Base-by-base conservation (phyloP, 64 coral and sea anemone species). In the Porites lutea region DNA sequence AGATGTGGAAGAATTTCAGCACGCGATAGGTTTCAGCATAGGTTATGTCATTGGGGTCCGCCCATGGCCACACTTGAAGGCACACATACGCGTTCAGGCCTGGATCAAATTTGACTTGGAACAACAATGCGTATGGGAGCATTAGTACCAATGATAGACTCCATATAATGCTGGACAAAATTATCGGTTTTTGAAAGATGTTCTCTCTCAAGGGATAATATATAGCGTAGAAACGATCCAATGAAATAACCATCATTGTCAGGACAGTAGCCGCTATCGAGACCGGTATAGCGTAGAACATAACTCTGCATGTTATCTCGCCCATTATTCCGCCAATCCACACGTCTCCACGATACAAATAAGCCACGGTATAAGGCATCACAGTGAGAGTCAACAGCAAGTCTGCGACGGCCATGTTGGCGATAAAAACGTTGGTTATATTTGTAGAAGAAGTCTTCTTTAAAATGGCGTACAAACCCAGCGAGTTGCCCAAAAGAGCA, bases 241-340 rank as follows among this genome's bases (percentile, higher is more conserved):
- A 27, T 58, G 90, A 86, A 47, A 92, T 92, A 6, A 86, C 5
- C 54, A 70, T 77, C 14, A 92, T 92, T 3, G 90, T 92, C 2
- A 92, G 13, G 27, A 92, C 85, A 8, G 81, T 64, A 16, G 81
- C 90, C 2, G 90, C 70, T 65, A 92, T 86, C 2, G 90, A 92
- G 13, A 86, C 55, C 16, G 73, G 60, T n/a, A 92, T 67, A 6
- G 19, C 13, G 59, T 77, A 92, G 43, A 77, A 63, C 1, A 92
- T 3, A 12, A 53, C 2, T 21, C 77, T 92, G 45, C 90, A 92
- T n/a, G 72, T 53, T 6, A 92, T 64, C 3, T 54, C 37, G 3
- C 90, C 90, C 13, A 86, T 8, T 11, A 86, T 18, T 37, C 90
- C 90, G 3, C 21, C 81, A 37, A 55, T 86, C 90, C 90, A 92